phyloP scores from a whole-genome alignment of 2,888 invertebrate species.

The Strigamia transsilvanica region DNA sequence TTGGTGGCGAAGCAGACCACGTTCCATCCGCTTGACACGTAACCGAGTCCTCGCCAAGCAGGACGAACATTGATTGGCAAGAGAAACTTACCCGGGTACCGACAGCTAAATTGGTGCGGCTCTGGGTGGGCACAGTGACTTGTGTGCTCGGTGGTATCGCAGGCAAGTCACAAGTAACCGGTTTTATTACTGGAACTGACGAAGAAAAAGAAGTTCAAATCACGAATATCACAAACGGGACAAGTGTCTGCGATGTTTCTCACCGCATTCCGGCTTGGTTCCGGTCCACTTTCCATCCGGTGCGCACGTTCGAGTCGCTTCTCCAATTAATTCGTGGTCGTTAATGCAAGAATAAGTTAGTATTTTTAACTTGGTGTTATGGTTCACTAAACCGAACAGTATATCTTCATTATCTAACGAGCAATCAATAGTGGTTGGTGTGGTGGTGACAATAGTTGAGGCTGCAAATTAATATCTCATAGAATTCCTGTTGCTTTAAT shows the following conservation, averaged over 20 bases:
- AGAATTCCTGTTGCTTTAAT: too few species aligned
- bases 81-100: not conserved
- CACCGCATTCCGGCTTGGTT: constrained; percentile 54
- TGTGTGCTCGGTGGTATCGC: not conserved
- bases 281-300: constrained; percentile 56
- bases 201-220: constrained; percentile 9
- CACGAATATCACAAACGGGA: too few species aligned
- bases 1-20: constrained; percentile 17
- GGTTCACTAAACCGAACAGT: constrained; percentile 52
- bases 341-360: constrained; percentile 54
- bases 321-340: constrained; percentile 54
- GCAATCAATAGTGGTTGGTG: constrained; percentile 53
- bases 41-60: not conserved
- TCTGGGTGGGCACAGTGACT: not conserved
- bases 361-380: constrained; percentile 53
- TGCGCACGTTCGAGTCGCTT: constrained; percentile 45
- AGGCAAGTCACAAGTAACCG: not conserved
- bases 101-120: not conserved
- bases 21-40: not conserved
- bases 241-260: not conserved
- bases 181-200: constrained; percentile 23
- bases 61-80: not conserved
- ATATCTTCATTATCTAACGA: constrained; percentile 52
- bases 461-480: too few species aligned
- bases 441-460: not conserved